Base-by-base conservation (phyloP, 2,888 invertebrate species). In the Phalera bucephala region DNA sequence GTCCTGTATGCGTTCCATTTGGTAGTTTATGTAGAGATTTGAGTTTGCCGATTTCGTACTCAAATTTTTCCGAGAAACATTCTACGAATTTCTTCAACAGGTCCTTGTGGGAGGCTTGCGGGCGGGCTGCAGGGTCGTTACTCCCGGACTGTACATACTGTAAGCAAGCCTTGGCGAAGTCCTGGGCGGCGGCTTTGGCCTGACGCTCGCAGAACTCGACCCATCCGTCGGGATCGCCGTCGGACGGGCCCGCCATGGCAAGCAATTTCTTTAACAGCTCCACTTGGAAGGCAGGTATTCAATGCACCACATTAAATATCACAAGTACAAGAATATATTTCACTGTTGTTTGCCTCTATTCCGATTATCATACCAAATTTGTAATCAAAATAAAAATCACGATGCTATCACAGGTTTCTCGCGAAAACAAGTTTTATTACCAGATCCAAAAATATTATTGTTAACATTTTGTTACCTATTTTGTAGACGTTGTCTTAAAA, bases 131-230 rank as follows among this genome's bases (percentile, higher is more conserved):
- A 57, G 91, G 91, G 57, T 95, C 95, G 19, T 92, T 91, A 45
- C 94, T 79, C 69, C 93, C 93, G 30, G 93, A 91, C 59, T 93
- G 93, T 47, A 96, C 92, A 71, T 93, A 96, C 54, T 94, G 94
- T 53, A 95, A 91, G 81, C 96, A 96, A 64, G 95, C 95, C 83
- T 95, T 95, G 62, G 96, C 95, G 82, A 97, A 97, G 84, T 96
- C 96, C 66, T 95, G 94, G 43, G 96, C 96, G 38, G 96, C 95
- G 44, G 93, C 92, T 66, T 93, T 93, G 41, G 96, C 96, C 86
- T 97, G 96, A 76, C 96, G 93, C 81, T 96, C 95, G 86, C 96
- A 96, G 80, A 96, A 95, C 78, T 96, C 95, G 71, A 93, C 91
- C 96, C 96, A 96, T 80, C 92, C 92, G 73, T 92, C 92, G 73